A percentile compares a stretch with the other conserved stretches of the same genome.
Evolutionary conservation across 2,888 invertebrate species (phyloP).

Genomic region (Drosophila koepferae): DNA sequence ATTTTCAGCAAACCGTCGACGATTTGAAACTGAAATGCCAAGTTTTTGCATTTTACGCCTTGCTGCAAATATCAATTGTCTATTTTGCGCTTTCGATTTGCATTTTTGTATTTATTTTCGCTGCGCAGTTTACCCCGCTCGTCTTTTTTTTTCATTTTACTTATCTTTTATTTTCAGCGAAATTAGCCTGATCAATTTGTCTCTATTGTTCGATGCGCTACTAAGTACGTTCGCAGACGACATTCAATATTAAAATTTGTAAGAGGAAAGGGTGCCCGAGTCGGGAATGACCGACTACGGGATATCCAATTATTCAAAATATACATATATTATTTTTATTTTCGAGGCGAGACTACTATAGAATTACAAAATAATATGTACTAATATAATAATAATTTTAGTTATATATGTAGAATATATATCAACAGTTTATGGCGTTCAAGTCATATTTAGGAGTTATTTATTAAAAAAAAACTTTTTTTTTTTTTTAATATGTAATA

Average conservation of each 20-base stretch:
- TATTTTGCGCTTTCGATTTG: slow-evolving; percentile 77
- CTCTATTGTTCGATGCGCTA: slow-evolving; percentile 28
- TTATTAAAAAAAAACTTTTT: no score
- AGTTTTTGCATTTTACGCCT: slow-evolving; percentile 61
- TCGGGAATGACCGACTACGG: background rate
- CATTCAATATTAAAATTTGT: background rate
- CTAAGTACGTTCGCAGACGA: background rate
- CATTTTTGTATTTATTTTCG: slow-evolving; percentile 73
- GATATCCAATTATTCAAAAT: background rate
- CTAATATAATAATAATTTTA: no score
- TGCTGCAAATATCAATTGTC: slow-evolving; percentile 74
- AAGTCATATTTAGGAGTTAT: no score
- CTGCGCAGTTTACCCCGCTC: slow-evolving; percentile 44
- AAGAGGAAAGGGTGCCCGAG: background rate
- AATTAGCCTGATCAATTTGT: slow-evolving; percentile 12
- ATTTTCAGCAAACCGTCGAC: slow-evolving; percentile 74
- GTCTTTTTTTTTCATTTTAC: slow-evolving; percentile 37
- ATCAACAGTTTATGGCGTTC: no score
- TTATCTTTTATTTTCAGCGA: slow-evolving; percentile 46
- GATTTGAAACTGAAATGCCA: slow-evolving; percentile 73
- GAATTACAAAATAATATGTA: no score
- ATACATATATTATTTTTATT: background rate
- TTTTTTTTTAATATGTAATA: no score
- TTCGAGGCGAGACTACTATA: no score
- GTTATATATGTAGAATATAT: no score